Percentiles rank a stretch among this genome's conserved stretches.
phyloP scores from a whole-genome alignment of 1,140 invertebrate genomes.

The Metopolophium dirhodum region DNA sequence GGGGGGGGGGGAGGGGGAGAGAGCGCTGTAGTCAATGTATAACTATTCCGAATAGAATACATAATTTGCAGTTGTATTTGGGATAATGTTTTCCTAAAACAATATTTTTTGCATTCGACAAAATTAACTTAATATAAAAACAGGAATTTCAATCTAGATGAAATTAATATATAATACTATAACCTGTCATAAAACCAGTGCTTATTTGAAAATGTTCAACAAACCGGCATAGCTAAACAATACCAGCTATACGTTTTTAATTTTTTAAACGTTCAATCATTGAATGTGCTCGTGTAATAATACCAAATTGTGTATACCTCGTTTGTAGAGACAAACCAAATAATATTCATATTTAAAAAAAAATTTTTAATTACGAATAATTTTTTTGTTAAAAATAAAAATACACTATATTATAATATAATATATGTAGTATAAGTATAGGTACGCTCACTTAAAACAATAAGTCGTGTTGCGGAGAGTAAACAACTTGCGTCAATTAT shows the following conservation, averaged over 20 bases:
- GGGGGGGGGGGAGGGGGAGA: too few relatives aligned
- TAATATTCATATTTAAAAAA: background rate
- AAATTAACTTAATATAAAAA: too few relatives aligned
- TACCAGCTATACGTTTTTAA: background rate
- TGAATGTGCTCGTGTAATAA: background rate
- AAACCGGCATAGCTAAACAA: background rate
- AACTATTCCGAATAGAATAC: too few relatives aligned
- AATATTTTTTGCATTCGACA: too few relatives aligned
- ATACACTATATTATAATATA: background rate
- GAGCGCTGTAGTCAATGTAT: too few relatives aligned
- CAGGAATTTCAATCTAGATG: background rate
- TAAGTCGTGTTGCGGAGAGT: conserved; percentile 7
- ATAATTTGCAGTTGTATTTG: too few relatives aligned
- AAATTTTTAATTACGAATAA: conserved; percentile 3
- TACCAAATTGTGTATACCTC: background rate
- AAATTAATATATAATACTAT: background rate
- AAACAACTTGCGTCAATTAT: conserved; percentile 15
- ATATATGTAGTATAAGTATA: background rate
- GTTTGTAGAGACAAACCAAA: background rate
- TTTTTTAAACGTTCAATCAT: background rate
- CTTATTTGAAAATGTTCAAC: background rate
- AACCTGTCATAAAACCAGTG: too few relatives aligned
- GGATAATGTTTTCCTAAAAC: too few relatives aligned
- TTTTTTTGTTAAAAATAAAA: background rate
- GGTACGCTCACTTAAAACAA: background rate